Conservation (phyloP, 2,888 invertebrate species). For the Aelia acuminata region DNA sequence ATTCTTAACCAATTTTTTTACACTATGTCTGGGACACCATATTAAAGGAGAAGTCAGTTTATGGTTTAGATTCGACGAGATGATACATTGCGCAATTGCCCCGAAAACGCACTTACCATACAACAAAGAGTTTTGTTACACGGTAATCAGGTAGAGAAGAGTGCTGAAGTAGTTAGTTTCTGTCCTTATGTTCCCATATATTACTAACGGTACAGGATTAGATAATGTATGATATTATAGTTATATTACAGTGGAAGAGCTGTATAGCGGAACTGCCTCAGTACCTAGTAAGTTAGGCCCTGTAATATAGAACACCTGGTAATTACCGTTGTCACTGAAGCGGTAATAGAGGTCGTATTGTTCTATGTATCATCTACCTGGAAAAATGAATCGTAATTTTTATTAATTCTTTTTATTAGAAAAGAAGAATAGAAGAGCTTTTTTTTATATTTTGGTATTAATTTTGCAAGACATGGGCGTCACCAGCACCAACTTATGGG, state of each 20-base stretch:
- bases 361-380: not conserved
- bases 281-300: not conserved
- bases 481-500: too few species aligned
- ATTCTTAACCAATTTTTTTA: too few species aligned
- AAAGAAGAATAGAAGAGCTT: too few species aligned
- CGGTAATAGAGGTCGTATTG: not conserved
- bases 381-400: too few species aligned
- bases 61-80: too few species aligned
- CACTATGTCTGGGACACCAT: too few species aligned
- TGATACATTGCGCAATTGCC: too few species aligned
- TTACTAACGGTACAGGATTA: not conserved
- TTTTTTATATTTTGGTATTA: too few species aligned
- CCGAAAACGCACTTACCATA: too few species aligned
- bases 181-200: not conserved
- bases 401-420: too few species aligned
- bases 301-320: not conserved
- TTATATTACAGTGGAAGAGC: not conserved
- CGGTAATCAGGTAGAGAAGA: not conserved
- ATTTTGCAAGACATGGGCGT: too few species aligned
- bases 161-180: not conserved
- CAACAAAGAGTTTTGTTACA: not conserved
- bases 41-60: too few species aligned
- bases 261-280: not conserved
- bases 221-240: not conserved
- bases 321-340: not conserved